A percentile compares a stretch with the other conserved stretches of the same genome.
Conservation (phyloP, 2,797 vertebrate genomes). For the Peromyscus aztecus region DNA sequence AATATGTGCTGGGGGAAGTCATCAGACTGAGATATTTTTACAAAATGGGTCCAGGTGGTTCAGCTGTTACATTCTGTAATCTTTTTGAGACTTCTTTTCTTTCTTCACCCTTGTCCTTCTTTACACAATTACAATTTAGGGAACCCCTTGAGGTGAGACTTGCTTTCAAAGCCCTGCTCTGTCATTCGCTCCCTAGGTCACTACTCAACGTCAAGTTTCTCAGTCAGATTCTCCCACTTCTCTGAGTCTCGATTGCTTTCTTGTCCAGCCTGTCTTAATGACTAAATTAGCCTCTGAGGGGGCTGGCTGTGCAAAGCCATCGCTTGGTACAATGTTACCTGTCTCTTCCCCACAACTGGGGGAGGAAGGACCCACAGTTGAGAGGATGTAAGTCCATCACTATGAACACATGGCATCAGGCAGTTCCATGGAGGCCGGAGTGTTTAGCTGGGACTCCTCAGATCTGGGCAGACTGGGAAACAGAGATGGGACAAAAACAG, state of each 20-base stretch:
- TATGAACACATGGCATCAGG: not conserved
- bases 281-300: not conserved
- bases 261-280: not conserved
- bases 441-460: not conserved
- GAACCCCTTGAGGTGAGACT: not conserved
- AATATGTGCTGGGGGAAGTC: not conserved
- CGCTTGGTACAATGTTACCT: not conserved
- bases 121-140: not conserved
- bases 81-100: not conserved
- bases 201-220: not conserved
- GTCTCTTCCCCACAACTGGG: not conserved
- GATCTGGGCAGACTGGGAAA: not conserved
- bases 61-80: conserved; percentile 13
- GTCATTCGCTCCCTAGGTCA: not conserved
- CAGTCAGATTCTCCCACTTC: not conserved
- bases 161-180: not conserved
- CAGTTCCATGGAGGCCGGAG: not conserved
- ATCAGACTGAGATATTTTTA: not conserved
- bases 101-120: not conserved
- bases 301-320: not conserved
- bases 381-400: not conserved
- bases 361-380: not conserved
- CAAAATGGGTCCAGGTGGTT: not conserved
- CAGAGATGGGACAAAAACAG: not conserved
- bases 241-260: not conserved